Evolutionary conservation across 2,888 invertebrate species (phyloP).

Genomic region (Diachrysia chrysitis): DNA sequence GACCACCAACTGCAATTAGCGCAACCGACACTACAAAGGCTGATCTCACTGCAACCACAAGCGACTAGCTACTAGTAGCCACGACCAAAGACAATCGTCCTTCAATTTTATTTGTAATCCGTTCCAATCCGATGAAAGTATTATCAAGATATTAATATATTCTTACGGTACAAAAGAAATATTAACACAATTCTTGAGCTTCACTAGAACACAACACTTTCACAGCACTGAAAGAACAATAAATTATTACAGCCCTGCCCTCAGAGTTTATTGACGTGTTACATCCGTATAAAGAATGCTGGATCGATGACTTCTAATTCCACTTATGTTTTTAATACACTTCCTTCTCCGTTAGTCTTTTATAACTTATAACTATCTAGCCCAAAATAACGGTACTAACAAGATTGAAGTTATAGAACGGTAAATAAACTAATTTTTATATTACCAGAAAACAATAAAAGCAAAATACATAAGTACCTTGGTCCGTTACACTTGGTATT

Average conservation of each 20-base stretch:
- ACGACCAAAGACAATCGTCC: slow-evolving; percentile 63
- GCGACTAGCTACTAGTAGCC: slow-evolving; percentile 36
- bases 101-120: slow-evolving; percentile 58
- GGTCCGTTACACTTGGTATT: slow-evolving; percentile 94
- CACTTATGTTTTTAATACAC: slow-evolving; percentile 59
- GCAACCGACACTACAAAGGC: slow-evolving; percentile 66
- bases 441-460: slow-evolving; percentile 73
- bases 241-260: slow-evolving; percentile 82
- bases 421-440: slow-evolving; percentile 85
- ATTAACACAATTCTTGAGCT: slow-evolving; percentile 60
- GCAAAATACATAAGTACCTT: slow-evolving; percentile 91
- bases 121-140: slow-evolving; percentile 36
- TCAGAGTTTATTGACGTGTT: slow-evolving; percentile 88
- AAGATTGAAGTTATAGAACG: slow-evolving; percentile 77
- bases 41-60: slow-evolving; percentile 63
- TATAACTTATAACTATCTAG: slow-evolving; percentile 61
- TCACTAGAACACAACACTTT: slow-evolving; percentile 74
- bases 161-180: slow-evolving; percentile 33
- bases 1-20: slow-evolving; percentile 87
- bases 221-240: slow-evolving; percentile 78
- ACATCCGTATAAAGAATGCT: slow-evolving; percentile 84
- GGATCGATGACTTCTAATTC: slow-evolving; percentile 82
- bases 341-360: slow-evolving; percentile 52
- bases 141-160: slow-evolving; percentile 19
- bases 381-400: slow-evolving; percentile 80